A percentile compares a stretch with the other conserved stretches of the same genome.
These are phyloP conservation scores for Sussaba pulchella DNA, from an alignment of 2,888 invertebrate genomes.

Conservation along the genomic window DNA sequence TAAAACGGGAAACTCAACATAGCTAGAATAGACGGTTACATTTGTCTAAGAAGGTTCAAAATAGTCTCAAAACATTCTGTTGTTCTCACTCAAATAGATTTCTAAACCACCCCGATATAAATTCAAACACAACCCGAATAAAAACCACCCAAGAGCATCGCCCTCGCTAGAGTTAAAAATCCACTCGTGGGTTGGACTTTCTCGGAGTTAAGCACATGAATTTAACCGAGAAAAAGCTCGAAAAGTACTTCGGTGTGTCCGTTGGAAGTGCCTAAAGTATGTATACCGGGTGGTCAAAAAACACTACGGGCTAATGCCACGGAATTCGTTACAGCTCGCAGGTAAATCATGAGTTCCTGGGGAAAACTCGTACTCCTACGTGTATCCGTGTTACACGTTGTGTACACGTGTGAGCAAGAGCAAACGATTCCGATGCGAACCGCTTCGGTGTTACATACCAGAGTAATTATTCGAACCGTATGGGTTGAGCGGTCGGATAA, in stretches of 20 bases:
- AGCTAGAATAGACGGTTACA: no score
- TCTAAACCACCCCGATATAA: no score
- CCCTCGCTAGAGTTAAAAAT: constrained; percentile 20
- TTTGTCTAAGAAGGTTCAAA: no score
- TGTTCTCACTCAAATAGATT: no score
- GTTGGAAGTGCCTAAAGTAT: constrained; percentile 15
- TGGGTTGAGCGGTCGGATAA: constrained; percentile 25
- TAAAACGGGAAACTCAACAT: no score
- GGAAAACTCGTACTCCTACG: background rate
- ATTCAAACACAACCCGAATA: no score
- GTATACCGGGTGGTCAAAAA: constrained; percentile 31
- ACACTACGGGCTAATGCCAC: constrained; percentile 39
- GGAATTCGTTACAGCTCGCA: constrained; percentile 35
- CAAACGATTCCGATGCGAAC: constrained; percentile 8
- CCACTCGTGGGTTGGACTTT: constrained; percentile 28
- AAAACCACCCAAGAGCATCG: no score
- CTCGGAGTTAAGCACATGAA: background rate
- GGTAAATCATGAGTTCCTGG: constrained; percentile 24
- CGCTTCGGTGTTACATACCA: background rate
- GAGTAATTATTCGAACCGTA: constrained; percentile 42
- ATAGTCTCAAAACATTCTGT: no score
- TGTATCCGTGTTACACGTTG: constrained; percentile 5
- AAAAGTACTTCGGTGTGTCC: constrained; percentile 20
- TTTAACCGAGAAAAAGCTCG: constrained; percentile 30
- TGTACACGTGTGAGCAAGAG: background rate